Evolutionary conservation across 2,113 vertebrate genomes (phyloP).

Genomic region (Chlorodrepanis virens): DNA sequence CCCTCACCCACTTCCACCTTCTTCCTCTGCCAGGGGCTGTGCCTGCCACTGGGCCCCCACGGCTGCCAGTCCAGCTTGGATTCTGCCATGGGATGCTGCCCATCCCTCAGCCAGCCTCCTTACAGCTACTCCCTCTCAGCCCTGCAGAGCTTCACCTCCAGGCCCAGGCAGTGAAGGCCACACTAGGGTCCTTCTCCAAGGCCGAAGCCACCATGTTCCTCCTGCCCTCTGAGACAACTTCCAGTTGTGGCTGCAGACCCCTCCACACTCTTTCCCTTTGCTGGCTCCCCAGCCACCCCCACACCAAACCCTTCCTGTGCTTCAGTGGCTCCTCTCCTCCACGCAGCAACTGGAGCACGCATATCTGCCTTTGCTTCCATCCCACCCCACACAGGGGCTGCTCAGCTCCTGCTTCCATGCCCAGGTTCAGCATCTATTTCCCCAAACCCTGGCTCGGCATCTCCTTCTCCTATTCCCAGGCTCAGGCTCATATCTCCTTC

Average conservation of each 20-base stretch:
- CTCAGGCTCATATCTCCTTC: not conserved
- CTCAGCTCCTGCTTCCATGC: not conserved
- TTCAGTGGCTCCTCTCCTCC: not conserved
- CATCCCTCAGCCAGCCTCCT: not conserved
- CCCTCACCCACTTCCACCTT: not conserved
- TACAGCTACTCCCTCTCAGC: not conserved
- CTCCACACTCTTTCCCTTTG: not conserved
- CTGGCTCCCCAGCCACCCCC: not conserved
- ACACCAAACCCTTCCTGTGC: not conserved
- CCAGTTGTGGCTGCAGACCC: accelerated
- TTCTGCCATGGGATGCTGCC: not conserved
- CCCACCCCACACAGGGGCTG: not conserved
- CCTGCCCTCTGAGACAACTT: not conserved
- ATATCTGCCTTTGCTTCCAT: not conserved
- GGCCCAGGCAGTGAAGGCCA: not conserved
- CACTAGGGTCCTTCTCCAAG: not conserved
- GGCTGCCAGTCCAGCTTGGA: not conserved
- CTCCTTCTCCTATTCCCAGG: not conserved
- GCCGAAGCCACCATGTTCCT: not conserved
- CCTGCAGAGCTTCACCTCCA: not conserved
- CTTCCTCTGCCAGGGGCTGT: not conserved
- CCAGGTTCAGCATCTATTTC: not conserved
- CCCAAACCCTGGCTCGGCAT: not conserved
- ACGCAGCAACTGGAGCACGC: not conserved
- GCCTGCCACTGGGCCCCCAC: accelerated